Conservation (phyloP, 92 coral and sea anemone genomes). For the Palythoa caribaeorum region DNA sequence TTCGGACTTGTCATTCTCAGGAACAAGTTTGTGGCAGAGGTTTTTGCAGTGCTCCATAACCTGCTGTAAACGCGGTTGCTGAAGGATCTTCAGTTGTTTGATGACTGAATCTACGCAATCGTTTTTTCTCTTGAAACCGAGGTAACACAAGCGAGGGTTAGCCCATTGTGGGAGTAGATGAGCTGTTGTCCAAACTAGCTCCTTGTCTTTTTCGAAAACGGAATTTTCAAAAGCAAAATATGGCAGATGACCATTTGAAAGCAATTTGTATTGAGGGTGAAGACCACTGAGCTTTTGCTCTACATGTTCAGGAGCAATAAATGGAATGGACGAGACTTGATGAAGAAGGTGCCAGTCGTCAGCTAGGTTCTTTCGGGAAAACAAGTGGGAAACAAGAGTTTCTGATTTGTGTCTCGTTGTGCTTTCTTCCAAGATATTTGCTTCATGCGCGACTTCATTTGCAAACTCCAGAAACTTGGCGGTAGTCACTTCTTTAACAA, state of each 20-base stretch:
- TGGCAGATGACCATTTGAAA: slow-evolving; percentile 12
- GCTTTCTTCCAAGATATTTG: neutral
- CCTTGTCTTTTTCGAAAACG: slow-evolving; percentile 11
- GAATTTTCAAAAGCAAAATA: slow-evolving; percentile 66
- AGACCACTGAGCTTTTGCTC: slow-evolving; percentile 24
- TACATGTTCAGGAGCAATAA: slow-evolving; percentile 41
- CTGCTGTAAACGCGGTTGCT: slow-evolving; percentile 63
- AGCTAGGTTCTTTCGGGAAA: slow-evolving; percentile 8
- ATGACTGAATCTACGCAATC: neutral
- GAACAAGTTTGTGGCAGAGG: slow-evolving; percentile 47
- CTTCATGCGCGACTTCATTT: slow-evolving; percentile 62
- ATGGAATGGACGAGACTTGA: slow-evolving; percentile 39
- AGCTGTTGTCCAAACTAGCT: slow-evolving; percentile 71
- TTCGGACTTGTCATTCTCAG: slow-evolving; percentile 34
- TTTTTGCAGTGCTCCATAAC: slow-evolving; percentile 73
- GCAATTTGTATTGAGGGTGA: slow-evolving; percentile 42
- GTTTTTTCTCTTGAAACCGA: neutral
- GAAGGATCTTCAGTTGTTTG: slow-evolving; percentile 35
- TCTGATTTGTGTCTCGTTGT: slow-evolving; percentile 35
- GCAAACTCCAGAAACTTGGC: slow-evolving; percentile 57
- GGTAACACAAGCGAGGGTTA: slow-evolving; percentile 21
- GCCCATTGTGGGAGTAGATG: slow-evolving; percentile 59
- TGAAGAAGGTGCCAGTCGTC: slow-evolving; percentile 35
- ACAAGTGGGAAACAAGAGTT: slow-evolving; percentile 52
- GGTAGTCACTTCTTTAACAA: slow-evolving; percentile 47